These are phyloP conservation scores for Drosophila robusta DNA, from an alignment of 2,888 invertebrate species.

Conservation along the genomic window DNA sequence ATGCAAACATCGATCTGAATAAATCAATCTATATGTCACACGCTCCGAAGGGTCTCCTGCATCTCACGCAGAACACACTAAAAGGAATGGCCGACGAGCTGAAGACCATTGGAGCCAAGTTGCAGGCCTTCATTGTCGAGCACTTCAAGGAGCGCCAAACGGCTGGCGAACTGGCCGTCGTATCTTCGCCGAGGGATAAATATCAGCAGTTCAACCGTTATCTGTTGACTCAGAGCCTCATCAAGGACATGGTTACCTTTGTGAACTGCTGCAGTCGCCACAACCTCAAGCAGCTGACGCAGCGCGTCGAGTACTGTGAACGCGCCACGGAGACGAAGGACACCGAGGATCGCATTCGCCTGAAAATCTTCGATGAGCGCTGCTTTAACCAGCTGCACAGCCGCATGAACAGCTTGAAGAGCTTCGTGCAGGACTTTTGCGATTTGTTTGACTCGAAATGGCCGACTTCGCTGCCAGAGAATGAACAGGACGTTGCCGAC, in stretches of 20 bases:
- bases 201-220: background rate
- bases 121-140: conserved; percentile 6
- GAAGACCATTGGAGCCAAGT: conserved; percentile 10
- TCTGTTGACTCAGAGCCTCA: conserved; percentile 17
- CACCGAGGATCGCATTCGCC: conserved; percentile 18
- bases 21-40: too few species aligned
- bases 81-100: conserved; percentile 26
- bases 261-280: conserved; percentile 8
- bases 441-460: conserved; percentile 27
- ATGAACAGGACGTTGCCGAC: background rate
- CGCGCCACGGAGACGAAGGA: conserved; percentile 6
- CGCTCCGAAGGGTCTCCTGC: conserved; percentile 21
- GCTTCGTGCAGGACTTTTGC: conserved; percentile 16
- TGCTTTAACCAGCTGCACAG: conserved; percentile 39
- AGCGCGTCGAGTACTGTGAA: conserved; percentile 21
- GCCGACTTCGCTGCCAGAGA: background rate
- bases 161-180: background rate
- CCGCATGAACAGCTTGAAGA: conserved; percentile 22
- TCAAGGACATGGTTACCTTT: conserved; percentile 40
- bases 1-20: background rate
- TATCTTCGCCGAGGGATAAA: background rate
- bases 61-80: conserved; percentile 10
- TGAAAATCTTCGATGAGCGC: conserved; percentile 48
- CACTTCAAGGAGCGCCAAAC: background rate
- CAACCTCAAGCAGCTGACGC: conserved; percentile 8